Base-by-base conservation (phyloP, 2,888 invertebrate species). In the Calephelis perditalis region DNA sequence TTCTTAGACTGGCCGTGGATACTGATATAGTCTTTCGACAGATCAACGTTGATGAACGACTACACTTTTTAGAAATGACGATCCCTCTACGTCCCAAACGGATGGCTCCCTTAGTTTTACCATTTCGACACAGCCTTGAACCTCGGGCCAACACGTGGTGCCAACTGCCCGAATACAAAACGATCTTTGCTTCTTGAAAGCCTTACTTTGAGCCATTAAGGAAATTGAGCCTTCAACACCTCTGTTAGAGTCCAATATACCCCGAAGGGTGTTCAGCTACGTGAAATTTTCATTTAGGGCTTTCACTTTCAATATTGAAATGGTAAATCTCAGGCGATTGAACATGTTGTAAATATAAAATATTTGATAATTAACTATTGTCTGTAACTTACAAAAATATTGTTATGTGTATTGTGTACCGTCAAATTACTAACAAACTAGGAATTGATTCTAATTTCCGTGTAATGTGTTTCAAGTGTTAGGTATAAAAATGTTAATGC, bases 111-210 rank as follows among this genome's bases (percentile, higher is more conserved):
- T 73, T 73, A 79, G 62, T 67, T 59, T 67, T 69, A 68, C 69
- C 73, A 68, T 73, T 74, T 65, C 70, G 65, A 68, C 74, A 71
- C 76, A 82, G 81, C 81, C 82, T 85, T 83, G 82, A 85, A 82
- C 84, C 84, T 71, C 76, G 71, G 76, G 75, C 77, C 81, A 84
- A 82, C 86, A 86, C 84, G 84, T 84, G 86, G 82, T 76, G 69
- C 66, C 75, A 76, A 77, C 78, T 76, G 73, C 68, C 71, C 65
- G 78, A 83, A 84, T 82, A 79, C 81, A 72, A 80, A 84, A 81
- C 78, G 74, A 78, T 52, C 52, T 35, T 52, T 81, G 77, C 78
- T 79, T 77, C 77, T 76, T 71, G 68, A 73, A 78, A 81, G 75
- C 79, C 76, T 80, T 69, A 65, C 60, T 52, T 62, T 61, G 65